These are phyloP conservation scores for Acrocephalus scirpaceus DNA, from an alignment of 2,797 vertebrate species.

Conservation along the genomic window DNA sequence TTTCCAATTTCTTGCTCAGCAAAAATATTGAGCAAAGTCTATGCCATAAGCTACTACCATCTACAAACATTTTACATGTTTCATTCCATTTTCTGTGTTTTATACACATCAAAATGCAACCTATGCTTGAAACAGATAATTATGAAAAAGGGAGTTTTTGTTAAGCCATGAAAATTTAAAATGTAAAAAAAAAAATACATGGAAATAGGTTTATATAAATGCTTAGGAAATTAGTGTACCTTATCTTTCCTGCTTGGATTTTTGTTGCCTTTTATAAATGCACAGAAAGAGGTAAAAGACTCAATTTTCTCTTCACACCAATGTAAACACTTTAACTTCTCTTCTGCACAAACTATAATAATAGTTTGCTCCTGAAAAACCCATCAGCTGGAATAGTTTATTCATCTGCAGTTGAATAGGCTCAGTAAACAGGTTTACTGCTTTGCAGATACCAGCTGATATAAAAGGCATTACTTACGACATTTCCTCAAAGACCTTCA, in stretches of 20 bases:
- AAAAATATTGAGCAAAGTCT: background rate
- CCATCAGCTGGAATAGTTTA: constrained; percentile 81
- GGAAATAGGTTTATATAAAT: background rate
- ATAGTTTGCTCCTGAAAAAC: constrained; percentile 69
- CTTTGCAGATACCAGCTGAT: constrained; percentile 79
- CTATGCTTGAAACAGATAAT: background rate
- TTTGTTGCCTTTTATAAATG: constrained; percentile 54
- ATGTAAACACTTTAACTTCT: constrained; percentile 50
- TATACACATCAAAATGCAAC: background rate
- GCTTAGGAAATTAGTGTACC: constrained; percentile 30
- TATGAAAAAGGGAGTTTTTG: background rate
- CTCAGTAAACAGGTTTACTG: constrained; percentile 75
- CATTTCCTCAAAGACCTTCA: constrained; percentile 98
- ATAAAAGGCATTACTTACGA: constrained; percentile 88
- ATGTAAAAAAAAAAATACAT: background rate
- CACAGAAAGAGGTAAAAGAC: constrained; percentile 48
- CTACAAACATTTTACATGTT: background rate
- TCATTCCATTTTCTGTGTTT: background rate
- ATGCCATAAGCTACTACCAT: background rate
- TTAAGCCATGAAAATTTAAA: background rate
- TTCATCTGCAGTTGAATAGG: constrained; percentile 74
- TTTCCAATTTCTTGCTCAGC: background rate
- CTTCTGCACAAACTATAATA: constrained; percentile 61
- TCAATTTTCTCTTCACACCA: constrained; percentile 46
- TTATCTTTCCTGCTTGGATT: constrained; percentile 41